phyloP scores from a whole-genome alignment of 2,888 invertebrate genomes.

The Busseola fusca region DNA sequence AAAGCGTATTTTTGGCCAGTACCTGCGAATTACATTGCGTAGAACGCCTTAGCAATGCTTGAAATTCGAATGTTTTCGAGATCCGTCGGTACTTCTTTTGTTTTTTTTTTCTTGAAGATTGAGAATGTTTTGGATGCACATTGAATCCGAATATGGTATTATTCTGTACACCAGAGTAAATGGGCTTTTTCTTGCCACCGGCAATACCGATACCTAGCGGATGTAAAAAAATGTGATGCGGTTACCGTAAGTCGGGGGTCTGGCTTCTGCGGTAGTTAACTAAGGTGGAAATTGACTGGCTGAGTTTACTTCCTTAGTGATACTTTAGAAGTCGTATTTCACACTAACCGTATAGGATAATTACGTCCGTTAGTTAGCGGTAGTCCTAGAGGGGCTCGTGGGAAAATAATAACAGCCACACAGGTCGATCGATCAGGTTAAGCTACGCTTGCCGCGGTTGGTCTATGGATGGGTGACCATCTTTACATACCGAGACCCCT shows the following conservation, averaged over 20 bases:
- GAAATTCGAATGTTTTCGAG: slow-evolving; percentile 39
- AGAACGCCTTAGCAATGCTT: slow-evolving; percentile 18
- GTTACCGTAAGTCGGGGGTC: slow-evolving; percentile 23
- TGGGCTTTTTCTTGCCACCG: slow-evolving; percentile 26
- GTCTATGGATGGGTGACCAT: too few species aligned
- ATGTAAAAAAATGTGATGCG: slow-evolving; percentile 31
- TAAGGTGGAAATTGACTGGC: slow-evolving; percentile 15
- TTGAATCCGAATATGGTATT: slow-evolving; percentile 52
- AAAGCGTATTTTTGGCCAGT: background rate
- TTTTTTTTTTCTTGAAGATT: slow-evolving; percentile 23
- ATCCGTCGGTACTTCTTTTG: slow-evolving; percentile 14
- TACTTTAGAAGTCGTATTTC: slow-evolving; percentile 1
- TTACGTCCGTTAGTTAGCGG: slow-evolving; percentile 2
- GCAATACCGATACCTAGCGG: slow-evolving; percentile 23
- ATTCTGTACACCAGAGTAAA: slow-evolving; percentile 24
- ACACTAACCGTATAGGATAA: slow-evolving; percentile 5
- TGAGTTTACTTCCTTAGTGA: slow-evolving; percentile 30
- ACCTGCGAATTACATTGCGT: background rate
- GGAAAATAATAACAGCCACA: too few species aligned
- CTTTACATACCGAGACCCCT: too few species aligned
- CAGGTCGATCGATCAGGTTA: too few species aligned
- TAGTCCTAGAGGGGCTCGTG: too few species aligned
- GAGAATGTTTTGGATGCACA: slow-evolving; percentile 36
- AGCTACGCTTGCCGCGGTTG: too few species aligned
- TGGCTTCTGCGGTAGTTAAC: slow-evolving; percentile 21